Base-by-base conservation (phyloP, 2,888 invertebrate species). In the Caenorhabditis drosophilae region DNA sequence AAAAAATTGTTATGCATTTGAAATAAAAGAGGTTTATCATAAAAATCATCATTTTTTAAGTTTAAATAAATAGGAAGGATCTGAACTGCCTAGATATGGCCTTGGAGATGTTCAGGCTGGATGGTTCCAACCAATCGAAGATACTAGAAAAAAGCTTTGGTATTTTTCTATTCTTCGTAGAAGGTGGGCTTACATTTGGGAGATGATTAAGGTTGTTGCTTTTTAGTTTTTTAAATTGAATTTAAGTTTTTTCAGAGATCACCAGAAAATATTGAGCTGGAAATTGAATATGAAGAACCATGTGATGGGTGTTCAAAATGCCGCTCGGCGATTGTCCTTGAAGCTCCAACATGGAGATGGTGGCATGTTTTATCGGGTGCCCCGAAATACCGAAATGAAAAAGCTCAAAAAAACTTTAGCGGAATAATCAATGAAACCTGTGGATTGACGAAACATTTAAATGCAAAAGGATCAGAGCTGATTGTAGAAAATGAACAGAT, bases 71-170 rank as follows among this genome's bases (percentile, higher is more conserved):
- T 12, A 31, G 1, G 59, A 60, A 38, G 49, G 27, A 1, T 47
- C 52, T 1, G 27, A 48, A 34, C 26, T 27, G 6, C 59, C 59
- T 2, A 53, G 49, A 38, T 60, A 60, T 38, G 59, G 59, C 11
- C 59, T 60, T 23, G 49, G 53, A 15, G 77, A 77, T 46, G 64
- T 79, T 4, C 55, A 66, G 27, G 77, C 73, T 20, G 81, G 81
- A 40, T 81, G 81, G 81, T 78, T 77, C 48, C 61, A 76, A 23
- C 76, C 79, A 50, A 74, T 77, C 27, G 81, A 81, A 45, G 78
- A 80, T 31, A 67, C 66, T 18, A 67, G 77, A 11, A 76, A 71
- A 51, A 81, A 79, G 60, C 46, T 79, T 23, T 81, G 81, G 81
- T 81, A 79, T 56, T 80, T 77, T 53, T 76, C 71, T 1, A 47